Evolutionary conservation across 1,140 invertebrate species (phyloP).

Genomic region (Mercenaria mercenaria): DNA sequence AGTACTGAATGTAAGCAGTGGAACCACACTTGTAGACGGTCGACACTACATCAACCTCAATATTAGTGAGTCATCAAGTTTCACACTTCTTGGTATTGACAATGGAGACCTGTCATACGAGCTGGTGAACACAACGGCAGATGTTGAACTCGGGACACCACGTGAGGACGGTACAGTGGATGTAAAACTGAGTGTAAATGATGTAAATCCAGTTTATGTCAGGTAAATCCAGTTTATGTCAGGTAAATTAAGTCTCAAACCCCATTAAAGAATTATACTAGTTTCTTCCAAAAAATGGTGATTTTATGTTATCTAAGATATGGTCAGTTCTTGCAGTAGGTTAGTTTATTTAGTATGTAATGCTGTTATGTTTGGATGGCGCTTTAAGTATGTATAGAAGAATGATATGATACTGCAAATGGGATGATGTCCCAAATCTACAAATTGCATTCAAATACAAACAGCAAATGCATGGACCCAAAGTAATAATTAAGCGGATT

Average conservation of each 20-base stretch:
- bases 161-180: not conserved
- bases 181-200: not conserved
- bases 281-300: too few species aligned
- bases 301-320: too few species aligned
- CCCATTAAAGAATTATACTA: too few species aligned
- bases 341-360: too few species aligned
- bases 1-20: not conserved
- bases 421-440: too few species aligned
- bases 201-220: not conserved
- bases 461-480: too few species aligned
- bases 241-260: constrained; percentile 8
- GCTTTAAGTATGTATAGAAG: too few species aligned
- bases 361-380: too few species aligned
- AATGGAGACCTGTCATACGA: not conserved
- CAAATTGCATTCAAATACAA: too few species aligned
- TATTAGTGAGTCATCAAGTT: not conserved
- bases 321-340: too few species aligned
- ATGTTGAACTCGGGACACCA: not conserved
- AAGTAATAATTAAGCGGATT: too few species aligned
- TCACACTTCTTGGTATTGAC: constrained; percentile 6
- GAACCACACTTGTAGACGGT: not conserved
- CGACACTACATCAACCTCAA: not conserved
- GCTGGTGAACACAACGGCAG: not conserved
- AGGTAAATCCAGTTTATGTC: constrained; percentile 20
- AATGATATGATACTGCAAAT: too few species aligned